Base-by-base conservation (phyloP, 2,113 vertebrate genomes). In the Meleagris gallopavo region DNA sequence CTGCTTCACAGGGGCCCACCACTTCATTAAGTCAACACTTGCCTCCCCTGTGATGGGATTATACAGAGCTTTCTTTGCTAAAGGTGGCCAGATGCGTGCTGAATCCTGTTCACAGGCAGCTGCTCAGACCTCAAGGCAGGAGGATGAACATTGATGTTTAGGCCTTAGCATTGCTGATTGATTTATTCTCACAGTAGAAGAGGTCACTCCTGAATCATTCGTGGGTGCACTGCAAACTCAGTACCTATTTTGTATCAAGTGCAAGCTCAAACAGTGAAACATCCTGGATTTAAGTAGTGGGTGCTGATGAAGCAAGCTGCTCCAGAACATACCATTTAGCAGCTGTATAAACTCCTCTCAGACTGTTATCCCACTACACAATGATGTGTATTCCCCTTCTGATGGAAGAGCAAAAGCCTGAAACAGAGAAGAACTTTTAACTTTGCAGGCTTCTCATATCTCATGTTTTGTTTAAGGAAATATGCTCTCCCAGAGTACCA, bases 121-220 rank as follows among this genome's bases (percentile, higher is more conserved):
- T 84, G 0, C 66, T 78, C n/a, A 0, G 38, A 58, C 61, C 80
- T 89, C 61, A 52, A 78, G 94, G 83, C 88, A 82, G 73, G 75
- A 95, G 83, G 85, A 88, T 90, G 90, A 83, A 22, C 45, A 62
- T 48, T 86, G 65, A 43, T 32, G 76, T 67, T 78, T 29, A 67
- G 57, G 43, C 73, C 89, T 86, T 71, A 61, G 80, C 76, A 30
- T 57, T 83, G 61, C 61, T 93, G 93, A 92, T 95, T 86, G 43
- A 65, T 95, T 91, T 82, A 62, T 79, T 71, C 91, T 86, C 58
- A 2, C 2, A 10, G 67, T 18, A 34, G n/a, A 40, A 66, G 77
- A 80, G 24, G 55, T 70, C 10, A 13, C 52, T 94, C 20, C 79
- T 61, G 89, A 71, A 24, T 94, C 86, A 77, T 95, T 91, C 69